Percentiles rank a stretch among this genome's conserved stretches.
These are phyloP conservation scores for Parazoanthus darwini DNA, from an alignment of 92 coral and sea anemone genomes.

Conservation along the genomic window DNA sequence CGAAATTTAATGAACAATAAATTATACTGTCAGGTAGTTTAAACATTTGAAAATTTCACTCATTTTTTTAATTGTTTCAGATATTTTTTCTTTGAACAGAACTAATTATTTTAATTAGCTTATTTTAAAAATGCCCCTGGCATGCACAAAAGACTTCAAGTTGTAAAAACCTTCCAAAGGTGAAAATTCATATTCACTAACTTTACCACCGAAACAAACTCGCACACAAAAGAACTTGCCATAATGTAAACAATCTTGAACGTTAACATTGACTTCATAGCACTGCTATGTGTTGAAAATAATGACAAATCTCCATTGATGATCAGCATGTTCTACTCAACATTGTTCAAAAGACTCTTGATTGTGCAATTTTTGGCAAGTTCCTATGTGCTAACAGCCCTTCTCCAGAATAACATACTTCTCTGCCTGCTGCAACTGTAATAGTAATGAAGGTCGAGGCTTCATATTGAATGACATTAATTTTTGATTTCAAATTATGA, in stretches of 20 bases:
- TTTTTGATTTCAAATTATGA: background rate
- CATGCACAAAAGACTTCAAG: no score
- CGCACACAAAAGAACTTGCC: background rate
- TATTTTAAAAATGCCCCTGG: no score
- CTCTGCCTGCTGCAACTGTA: slow-evolving; percentile 6
- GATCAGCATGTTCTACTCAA: background rate
- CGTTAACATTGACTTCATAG: no score
- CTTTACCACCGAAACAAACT: background rate
- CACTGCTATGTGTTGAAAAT: background rate
- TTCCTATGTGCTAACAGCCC: background rate
- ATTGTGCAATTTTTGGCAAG: background rate
- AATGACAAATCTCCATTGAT: background rate
- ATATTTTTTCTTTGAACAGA: no score
- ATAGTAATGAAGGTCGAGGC: background rate
- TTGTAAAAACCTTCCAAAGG: no score
- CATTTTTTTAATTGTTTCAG: no score
- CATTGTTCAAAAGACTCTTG: background rate
- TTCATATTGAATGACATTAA: background rate
- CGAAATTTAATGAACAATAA: no score
- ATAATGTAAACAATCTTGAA: background rate
- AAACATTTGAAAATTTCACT: no score
- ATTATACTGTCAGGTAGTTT: no score
- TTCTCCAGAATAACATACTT: background rate
- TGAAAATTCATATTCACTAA: background rate
- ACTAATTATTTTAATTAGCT: no score